Evolutionary conservation across 2,888 invertebrate genomes (phyloP), one percentile per base, ranked within the genome.

Genomic region (Polietes domitor): DNA sequence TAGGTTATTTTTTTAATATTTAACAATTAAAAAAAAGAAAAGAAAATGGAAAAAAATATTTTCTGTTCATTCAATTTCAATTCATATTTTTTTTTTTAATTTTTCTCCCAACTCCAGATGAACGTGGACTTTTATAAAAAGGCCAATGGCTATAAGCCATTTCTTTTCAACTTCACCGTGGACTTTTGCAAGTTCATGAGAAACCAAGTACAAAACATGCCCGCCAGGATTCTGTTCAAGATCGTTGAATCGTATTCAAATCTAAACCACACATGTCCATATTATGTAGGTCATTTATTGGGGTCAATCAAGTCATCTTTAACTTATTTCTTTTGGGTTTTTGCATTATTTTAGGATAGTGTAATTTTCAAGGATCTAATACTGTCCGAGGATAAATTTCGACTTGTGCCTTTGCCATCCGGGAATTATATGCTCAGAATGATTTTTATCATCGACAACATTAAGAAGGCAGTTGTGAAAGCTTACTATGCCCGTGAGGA

Each of bases 261-360:
- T 70, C 17, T 83, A 6, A 85, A 85, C 80, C 85, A 85, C 15
- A 82, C 80, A 1, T 85, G 85, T 58, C 85, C 85, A 0, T 80
- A 76, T 32, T 10, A 82, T 43, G 85, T 85, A 72, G 15, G 75
- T 78, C n/a, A n/a, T n/a, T n/a, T n/a, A n/a, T n/a, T n/a, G n/a
- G n/a, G n/a, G n/a, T n/a, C n/a, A n/a, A 53, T n/a, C 4, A 15
- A 26, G 26, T 26, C 26, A 3, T n/a, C n/a, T n/a, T n/a, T n/a
- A n/a, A n/a, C n/a, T n/a, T n/a, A n/a, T n/a, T n/a, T n/a, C n/a
- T n/a, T 26, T 6, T 26, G 10, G 26, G 26, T 19, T 58, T n/a
- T n/a, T n/a, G n/a, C n/a, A n/a, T n/a, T n/a, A n/a, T n/a, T n/a
- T n/a, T n/a, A 58, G 58, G 2, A 58, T 24, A 26, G 26, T 15